phyloP scores from a whole-genome alignment of 2,113 vertebrate genomes.

The Pseudorectes ferrugineus region DNA sequence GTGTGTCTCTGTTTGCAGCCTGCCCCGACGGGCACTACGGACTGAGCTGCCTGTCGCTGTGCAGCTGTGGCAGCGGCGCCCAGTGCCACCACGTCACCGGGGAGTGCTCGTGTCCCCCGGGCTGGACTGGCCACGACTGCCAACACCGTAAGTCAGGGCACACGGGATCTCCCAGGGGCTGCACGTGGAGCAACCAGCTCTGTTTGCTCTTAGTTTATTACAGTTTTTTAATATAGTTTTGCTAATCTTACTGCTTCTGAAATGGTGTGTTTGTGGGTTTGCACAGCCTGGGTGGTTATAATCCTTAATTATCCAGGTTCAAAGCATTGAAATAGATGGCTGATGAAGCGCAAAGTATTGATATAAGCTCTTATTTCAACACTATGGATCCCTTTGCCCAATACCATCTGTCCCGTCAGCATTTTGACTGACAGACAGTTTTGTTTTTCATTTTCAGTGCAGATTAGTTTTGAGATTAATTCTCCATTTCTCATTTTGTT shows the following conservation, averaged over 20 bases:
- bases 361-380: constrained; percentile 61
- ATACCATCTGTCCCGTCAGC: constrained; percentile 3
- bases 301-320: constrained; percentile 68
- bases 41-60: constrained; percentile 18
- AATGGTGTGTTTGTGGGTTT: constrained; percentile 48
- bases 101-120: constrained; percentile 28
- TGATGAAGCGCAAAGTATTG: constrained; percentile 61
- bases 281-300: constrained; percentile 48
- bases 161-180: neutral
- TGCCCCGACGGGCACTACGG: constrained; percentile 58
- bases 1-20: constrained; percentile 27
- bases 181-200: neutral
- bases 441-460: constrained; percentile 20
- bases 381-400: constrained; percentile 44
- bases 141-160: neutral
- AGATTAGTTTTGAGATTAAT: constrained; percentile 54
- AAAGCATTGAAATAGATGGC: constrained; percentile 51
- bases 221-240: constrained; percentile 23
- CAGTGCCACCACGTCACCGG: constrained; percentile 61
- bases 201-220: constrained; percentile 12
- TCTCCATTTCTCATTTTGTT: constrained; percentile 39
- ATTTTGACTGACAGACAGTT: constrained; percentile 39
- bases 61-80: constrained; percentile 40
- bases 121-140: constrained; percentile 32
- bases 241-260: constrained; percentile 47